Conservation (phyloP, 2,797 vertebrate species). For the Gallinago nigripennis region DNA sequence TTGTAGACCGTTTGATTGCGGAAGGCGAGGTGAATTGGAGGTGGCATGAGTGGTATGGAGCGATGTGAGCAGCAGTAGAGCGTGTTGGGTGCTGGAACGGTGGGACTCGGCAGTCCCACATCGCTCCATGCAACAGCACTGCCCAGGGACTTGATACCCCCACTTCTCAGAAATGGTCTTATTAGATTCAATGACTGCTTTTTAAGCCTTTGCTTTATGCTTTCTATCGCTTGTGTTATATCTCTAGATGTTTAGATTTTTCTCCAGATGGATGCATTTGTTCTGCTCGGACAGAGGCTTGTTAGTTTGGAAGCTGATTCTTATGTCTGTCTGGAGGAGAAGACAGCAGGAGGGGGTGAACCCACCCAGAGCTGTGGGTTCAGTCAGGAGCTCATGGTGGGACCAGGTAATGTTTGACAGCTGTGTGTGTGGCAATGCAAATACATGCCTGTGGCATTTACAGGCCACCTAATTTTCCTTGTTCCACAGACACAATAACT, state of each 20-base stretch:
- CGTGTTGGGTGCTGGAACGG: fast-evolving
- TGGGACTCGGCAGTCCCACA: neutral
- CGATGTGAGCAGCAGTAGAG: neutral
- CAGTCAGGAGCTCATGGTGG: neutral
- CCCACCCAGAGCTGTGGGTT: neutral
- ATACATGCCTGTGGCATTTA: neutral
- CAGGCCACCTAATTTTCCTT: neutral
- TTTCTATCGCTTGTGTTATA: neutral
- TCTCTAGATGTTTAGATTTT: neutral
- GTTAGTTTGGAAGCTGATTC: neutral
- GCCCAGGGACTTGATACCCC: neutral
- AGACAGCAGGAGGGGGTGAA: neutral
- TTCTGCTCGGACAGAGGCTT: neutral
- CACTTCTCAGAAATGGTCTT: neutral
- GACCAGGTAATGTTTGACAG: fast-evolving
- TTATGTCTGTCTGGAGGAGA: neutral
- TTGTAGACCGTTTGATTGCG: neutral
- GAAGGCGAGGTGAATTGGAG: neutral
- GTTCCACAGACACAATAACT: neutral
- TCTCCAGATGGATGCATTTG: neutral
- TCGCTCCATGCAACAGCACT: neutral
- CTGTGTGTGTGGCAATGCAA: neutral
- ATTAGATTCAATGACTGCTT: fast-evolving
- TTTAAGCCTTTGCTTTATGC: neutral
- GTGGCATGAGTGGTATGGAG: fast-evolving